phyloP scores from a whole-genome alignment of 2,888 invertebrate genomes.

The Pteria penguin region DNA sequence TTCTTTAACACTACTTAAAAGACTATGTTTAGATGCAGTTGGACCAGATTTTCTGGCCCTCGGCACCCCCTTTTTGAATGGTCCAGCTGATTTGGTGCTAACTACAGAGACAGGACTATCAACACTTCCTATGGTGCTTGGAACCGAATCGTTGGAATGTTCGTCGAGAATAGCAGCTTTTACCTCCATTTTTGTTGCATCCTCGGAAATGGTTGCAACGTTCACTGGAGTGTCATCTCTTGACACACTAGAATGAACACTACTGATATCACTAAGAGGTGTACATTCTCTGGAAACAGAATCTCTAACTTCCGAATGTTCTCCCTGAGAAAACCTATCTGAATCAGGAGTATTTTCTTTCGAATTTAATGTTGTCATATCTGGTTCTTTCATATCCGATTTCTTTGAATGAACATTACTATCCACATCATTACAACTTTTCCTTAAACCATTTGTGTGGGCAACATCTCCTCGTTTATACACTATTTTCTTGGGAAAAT shows the following conservation, averaged over 20 bases:
- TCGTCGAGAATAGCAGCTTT: conserved; percentile 12
- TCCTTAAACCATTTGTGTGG: background rate
- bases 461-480: background rate
- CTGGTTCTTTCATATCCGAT: too few species aligned
- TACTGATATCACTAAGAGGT: conserved; percentile 30
- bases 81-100: background rate
- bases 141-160: conserved; percentile 28
- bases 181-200: background rate
- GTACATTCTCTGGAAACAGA: conserved; percentile 32
- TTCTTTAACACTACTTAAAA: conserved; percentile 17
- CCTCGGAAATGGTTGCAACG: background rate
- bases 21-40: conserved; percentile 7
- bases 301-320: background rate
- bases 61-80: conserved; percentile 26
- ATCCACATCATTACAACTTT: too few species aligned
- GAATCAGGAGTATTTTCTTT: background rate
- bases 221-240: conserved; percentile 22
- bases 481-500: background rate
- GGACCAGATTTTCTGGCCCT: conserved; percentile 42
- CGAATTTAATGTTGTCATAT: too few species aligned
- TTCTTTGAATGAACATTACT: too few species aligned
- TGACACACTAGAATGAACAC: conserved; percentile 1
- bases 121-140: conserved; percentile 19
- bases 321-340: too few species aligned
- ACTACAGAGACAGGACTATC: background rate